These are phyloP conservation scores for Drosophila suboccidentalis DNA, from an alignment of 2,888 invertebrate species.

Conservation along the genomic window DNA sequence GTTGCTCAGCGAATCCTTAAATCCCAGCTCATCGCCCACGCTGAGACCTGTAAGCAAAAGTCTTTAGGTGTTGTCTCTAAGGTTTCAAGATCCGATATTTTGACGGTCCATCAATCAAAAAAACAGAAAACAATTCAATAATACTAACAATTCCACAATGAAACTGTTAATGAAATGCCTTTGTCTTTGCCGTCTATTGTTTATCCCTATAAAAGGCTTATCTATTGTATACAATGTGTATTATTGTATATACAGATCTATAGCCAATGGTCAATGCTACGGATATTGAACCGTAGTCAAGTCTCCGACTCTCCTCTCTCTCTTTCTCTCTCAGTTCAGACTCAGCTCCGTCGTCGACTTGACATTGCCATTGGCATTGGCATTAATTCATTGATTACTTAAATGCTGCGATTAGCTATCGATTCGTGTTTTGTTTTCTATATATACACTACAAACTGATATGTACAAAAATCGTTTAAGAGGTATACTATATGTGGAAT, in stretches of 20 bases:
- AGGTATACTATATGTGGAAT: background rate
- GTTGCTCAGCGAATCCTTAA: slow-evolving; percentile 93
- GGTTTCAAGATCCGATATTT: background rate
- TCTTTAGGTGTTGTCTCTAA: slow-evolving; percentile 25
- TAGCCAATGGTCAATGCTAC: slow-evolving; percentile 51
- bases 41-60: slow-evolving; percentile 89
- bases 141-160: slow-evolving; percentile 22
- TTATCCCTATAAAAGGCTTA: slow-evolving; percentile 26
- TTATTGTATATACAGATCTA: slow-evolving; percentile 44
- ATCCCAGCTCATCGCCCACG: slow-evolving; percentile 94
- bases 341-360: slow-evolving; percentile 38
- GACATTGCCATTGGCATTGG: slow-evolving; percentile 79
- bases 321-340: slow-evolving; percentile 15
- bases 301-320: slow-evolving; percentile 9
- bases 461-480: slow-evolving; percentile 36
- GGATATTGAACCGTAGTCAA: slow-evolving; percentile 57
- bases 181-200: slow-evolving; percentile 54
- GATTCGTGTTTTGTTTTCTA: slow-evolving; percentile 33
- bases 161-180: slow-evolving; percentile 55
- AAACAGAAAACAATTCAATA: slow-evolving; percentile 14
- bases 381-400: slow-evolving; percentile 79
- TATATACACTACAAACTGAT: slow-evolving; percentile 31
- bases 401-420: slow-evolving; percentile 55
- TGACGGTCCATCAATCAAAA: slow-evolving; percentile 45
- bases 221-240: slow-evolving; percentile 33